Base-by-base conservation (phyloP, 2,888 invertebrate species). In the Pediacus dermestoides region DNA sequence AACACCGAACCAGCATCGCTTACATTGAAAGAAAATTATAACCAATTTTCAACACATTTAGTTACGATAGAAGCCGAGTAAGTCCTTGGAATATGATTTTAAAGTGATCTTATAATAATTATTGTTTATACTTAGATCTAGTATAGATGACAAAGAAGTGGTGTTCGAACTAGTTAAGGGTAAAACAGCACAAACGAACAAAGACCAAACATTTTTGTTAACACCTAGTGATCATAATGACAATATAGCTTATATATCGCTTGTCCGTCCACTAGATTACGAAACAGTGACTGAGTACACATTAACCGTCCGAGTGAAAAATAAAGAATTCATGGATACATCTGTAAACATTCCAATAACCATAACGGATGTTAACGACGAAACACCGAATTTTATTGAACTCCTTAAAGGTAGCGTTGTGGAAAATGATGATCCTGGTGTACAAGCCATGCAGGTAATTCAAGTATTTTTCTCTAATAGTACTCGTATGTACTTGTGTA, bases 341-440 rank as follows among this genome's bases (percentile, higher is more conserved):
- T 88, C 88, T 68, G 85, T 84, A 8, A 80, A 81, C 36, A 77
- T 91, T 33, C 81, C 80, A 55, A 82, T 94, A 16, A 79, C 82
- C 66, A 78, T 94, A 1, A 75, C 80, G 60, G 93, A 94, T 64
- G 90, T 90, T 0, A 94, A 94, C 61, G 94, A 94, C 64, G 91
- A 91, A 60, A 85, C 88, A 51, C 94, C 85, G 1, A 81, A 81
- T 52, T 92, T 94, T 60, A 84, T 85, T 28, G 88, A 89, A 66
- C 79, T 86, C 8, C 77, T 83, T 56, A 80, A 81, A 9, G 91
- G 90, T 1, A 85, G 82, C 53, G 89, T 92, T 2, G 70, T 88
- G 42, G 92, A 92, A 71, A 90, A 93, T 61, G 89, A 91, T 63
- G 79, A 79, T 0, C 72, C 79, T 0, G 90, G 89, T 2, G 88